Percentiles rank a stretch among this genome's conserved stretches.
Conservation (phyloP, 2,888 invertebrate species). For the Eupithecia centaureata region DNA sequence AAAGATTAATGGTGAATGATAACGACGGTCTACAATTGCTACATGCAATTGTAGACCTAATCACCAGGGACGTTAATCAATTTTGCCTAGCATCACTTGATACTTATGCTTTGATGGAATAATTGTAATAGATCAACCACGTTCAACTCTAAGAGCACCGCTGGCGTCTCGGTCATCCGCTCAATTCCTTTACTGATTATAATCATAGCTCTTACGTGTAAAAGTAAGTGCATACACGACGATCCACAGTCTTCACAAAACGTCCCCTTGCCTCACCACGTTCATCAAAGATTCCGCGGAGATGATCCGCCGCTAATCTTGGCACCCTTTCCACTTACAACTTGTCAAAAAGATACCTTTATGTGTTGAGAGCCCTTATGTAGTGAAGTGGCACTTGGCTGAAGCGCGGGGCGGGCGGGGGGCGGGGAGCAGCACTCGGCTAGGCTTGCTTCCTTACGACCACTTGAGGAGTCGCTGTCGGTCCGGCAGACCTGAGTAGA, state of each 20-base stretch:
- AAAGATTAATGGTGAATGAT: neutral
- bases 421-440: slow-evolving; percentile 44
- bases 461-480: slow-evolving; percentile 78
- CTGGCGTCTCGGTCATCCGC: neutral
- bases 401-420: slow-evolving; percentile 50
- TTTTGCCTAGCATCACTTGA: neutral
- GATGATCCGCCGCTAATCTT: slow-evolving; percentile 51
- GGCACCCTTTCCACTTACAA: slow-evolving; percentile 51
- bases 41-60: neutral
- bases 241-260: neutral
- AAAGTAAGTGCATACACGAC: neutral
- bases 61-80: neutral
- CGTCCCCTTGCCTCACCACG: slow-evolving; percentile 18
- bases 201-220: neutral
- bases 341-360: slow-evolving; percentile 74
- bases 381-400: slow-evolving; percentile 50
- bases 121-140: neutral
- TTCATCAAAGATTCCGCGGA: slow-evolving; percentile 20
- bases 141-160: neutral
- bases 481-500: slow-evolving; percentile 58
- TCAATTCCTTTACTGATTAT: neutral
- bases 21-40: neutral
- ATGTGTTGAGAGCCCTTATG: slow-evolving; percentile 47
- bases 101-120: neutral
- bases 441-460: slow-evolving; percentile 66